Percentiles rank a stretch among this genome's conserved stretches.
Evolutionary conservation across 2,797 vertebrate genomes (phyloP).

Genomic region (Mus minutoides): DNA sequence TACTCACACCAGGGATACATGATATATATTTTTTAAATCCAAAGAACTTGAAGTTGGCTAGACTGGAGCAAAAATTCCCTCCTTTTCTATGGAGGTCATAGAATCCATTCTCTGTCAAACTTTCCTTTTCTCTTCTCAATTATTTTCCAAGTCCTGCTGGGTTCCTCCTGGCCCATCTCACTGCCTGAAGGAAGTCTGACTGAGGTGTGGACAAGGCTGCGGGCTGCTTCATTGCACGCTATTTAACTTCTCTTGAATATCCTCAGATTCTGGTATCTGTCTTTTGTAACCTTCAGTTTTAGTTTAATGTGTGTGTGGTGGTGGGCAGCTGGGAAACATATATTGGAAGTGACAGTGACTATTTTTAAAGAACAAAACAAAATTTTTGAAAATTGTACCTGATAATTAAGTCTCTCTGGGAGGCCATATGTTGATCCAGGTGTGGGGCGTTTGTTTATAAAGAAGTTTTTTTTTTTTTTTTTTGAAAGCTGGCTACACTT

Average conservation of each 20-base stretch:
- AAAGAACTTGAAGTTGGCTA: constrained; percentile 24
- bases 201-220: background rate
- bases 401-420: background rate
- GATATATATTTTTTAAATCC: background rate
- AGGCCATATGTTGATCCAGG: background rate
- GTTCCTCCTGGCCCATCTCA: constrained; percentile 2
- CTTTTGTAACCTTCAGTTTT: background rate
- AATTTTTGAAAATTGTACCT: background rate
- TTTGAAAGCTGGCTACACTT: background rate
- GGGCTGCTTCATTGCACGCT: background rate
- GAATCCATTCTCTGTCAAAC: constrained; percentile 18
- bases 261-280: background rate
- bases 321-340: fast-evolving
- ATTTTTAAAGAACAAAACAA: constrained; percentile 53
- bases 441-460: constrained; percentile 11
- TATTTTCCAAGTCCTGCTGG: background rate
- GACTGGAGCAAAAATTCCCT: constrained; percentile 44
- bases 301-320: background rate
- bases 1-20: background rate
- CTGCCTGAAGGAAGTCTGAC: background rate
- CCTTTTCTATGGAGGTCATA: constrained; percentile 11
- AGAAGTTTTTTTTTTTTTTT: background rate
- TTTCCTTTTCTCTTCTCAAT: constrained; percentile 42
- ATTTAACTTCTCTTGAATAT: background rate
- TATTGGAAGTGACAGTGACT: background rate